Evolutionary conservation across 2,888 invertebrate genomes (phyloP).

Genomic region (Sturmia bella): DNA sequence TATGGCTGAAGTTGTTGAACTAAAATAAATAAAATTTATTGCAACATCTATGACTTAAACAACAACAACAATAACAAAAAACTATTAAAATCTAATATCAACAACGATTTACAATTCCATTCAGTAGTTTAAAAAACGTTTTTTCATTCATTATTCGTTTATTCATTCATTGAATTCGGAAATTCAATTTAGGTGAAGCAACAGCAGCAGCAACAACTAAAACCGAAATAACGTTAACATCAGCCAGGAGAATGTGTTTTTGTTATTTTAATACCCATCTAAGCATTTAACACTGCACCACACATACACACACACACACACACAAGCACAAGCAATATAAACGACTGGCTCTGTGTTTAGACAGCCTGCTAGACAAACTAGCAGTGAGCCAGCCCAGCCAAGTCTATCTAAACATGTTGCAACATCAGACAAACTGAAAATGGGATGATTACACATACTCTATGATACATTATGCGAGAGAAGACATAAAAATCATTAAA

Average conservation of each 20-base stretch:
- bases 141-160: slow-evolving; percentile 73
- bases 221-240: background rate
- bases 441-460: slow-evolving; percentile 8
- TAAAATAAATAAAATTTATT: slow-evolving; percentile 55
- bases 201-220: slow-evolving; percentile 43
- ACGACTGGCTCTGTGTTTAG: slow-evolving; percentile 22
- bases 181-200: slow-evolving; percentile 77
- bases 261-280: slow-evolving; percentile 61
- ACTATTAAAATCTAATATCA: slow-evolving; percentile 74
- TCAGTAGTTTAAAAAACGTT: slow-evolving; percentile 62
- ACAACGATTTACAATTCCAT: slow-evolving; percentile 71
- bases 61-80: slow-evolving; percentile 51
- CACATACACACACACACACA: slow-evolving; percentile 27
- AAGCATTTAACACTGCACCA: slow-evolving; percentile 51
- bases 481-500: background rate
- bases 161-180: slow-evolving; percentile 81
- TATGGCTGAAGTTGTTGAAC: slow-evolving; percentile 24
- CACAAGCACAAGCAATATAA: slow-evolving; percentile 19
- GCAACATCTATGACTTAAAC: slow-evolving; percentile 38
- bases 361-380: slow-evolving; percentile 65
- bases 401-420: slow-evolving; percentile 47
- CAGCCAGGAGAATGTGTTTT: slow-evolving; percentile 35
- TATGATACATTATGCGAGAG: slow-evolving; percentile 5
- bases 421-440: slow-evolving; percentile 29
- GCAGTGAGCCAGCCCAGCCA: slow-evolving; percentile 3